Evolutionary conservation across 2,888 invertebrate genomes (phyloP).

Genomic region (Drosophila fulvimacula): DNA sequence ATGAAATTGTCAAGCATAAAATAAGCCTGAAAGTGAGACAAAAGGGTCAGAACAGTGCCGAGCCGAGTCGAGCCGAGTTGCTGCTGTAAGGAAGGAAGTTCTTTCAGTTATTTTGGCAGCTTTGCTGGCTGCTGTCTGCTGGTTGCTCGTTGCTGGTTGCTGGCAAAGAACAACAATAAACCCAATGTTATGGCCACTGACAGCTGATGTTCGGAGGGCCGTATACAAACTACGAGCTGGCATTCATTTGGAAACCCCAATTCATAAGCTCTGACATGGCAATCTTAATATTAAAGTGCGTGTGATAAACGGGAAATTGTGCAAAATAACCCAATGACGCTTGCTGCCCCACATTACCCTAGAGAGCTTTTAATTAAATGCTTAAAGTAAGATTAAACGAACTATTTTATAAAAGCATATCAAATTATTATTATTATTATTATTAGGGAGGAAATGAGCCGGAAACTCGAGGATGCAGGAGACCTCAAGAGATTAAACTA

Average conservation of each 20-base stretch:
- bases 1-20: constrained; percentile 65
- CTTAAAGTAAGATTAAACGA: background rate
- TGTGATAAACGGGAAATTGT: constrained; percentile 14
- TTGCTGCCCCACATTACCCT: constrained; percentile 13
- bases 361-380: constrained; percentile 18
- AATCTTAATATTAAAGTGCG: constrained; percentile 32
- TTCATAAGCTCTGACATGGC: constrained; percentile 57
- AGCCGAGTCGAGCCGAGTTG: background rate
- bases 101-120: constrained; percentile 60
- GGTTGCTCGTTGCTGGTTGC: too few species aligned
- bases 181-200: constrained; percentile 69
- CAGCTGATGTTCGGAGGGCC: constrained; percentile 68
- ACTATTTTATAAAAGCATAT: constrained; percentile 8
- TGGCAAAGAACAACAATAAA: constrained; percentile 66
- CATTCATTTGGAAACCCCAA: constrained; percentile 60
- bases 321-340: constrained; percentile 4
- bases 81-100: constrained; percentile 4
- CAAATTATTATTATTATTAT: constrained; percentile 2
- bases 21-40: constrained; percentile 43
- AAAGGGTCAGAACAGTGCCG: constrained; percentile 38
- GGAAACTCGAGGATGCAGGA: background rate
- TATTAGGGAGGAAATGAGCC: background rate
- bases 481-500: constrained; percentile 1
- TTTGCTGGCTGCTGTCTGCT: too few species aligned
- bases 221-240: constrained; percentile 26